Percentiles rank a stretch among this genome's conserved stretches.
Conservation (phyloP, 2,888 invertebrate species). For the Ctena decussata region DNA sequence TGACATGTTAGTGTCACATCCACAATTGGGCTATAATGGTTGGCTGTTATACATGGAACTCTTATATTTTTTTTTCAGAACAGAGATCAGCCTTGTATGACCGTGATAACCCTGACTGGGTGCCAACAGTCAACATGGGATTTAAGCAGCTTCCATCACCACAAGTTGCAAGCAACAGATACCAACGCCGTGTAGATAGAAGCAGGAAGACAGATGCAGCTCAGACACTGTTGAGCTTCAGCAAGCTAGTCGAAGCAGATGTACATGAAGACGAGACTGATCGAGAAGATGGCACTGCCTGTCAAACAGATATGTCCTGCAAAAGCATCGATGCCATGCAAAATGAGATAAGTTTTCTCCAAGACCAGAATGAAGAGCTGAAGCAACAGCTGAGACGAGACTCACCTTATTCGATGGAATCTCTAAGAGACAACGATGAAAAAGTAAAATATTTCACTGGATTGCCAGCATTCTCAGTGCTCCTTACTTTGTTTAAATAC, state of each 20-base stretch:
- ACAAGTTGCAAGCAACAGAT: neutral
- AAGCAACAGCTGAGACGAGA: neutral
- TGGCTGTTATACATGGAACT: too few relatives aligned
- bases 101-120: conserved; percentile 1
- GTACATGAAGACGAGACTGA: neutral
- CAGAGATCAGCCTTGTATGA: neutral
- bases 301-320: neutral
- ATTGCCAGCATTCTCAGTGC: neutral
- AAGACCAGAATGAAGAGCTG: neutral
- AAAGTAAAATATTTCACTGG: conserved; percentile 21
- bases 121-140: neutral
- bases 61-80: neutral
- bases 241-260: too few relatives aligned
- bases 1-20: too few relatives aligned
- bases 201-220: neutral
- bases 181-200: neutral
- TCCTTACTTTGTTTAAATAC: conserved; percentile 3
- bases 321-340: neutral
- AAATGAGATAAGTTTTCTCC: neutral
- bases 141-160: neutral
- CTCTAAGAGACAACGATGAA: neutral
- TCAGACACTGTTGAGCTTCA: neutral
- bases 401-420: neutral
- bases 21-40: too few relatives aligned
- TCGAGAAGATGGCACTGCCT: neutral